Base-by-base conservation (phyloP, 2,888 invertebrate genomes). In the Thereva nobilitata region DNA sequence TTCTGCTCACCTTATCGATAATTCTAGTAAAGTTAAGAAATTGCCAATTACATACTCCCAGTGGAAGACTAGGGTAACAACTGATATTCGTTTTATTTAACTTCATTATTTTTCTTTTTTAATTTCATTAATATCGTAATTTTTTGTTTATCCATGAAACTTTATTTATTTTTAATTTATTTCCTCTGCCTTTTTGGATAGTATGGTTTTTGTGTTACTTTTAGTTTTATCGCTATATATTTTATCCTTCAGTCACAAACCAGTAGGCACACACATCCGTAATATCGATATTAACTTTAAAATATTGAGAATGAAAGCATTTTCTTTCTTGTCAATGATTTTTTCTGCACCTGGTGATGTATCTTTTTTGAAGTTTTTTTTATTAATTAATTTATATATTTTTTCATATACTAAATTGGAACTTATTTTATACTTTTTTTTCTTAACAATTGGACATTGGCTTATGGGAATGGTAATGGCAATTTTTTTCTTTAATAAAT, bases 21-120 rank as follows among this genome's bases (percentile, higher is more conserved):
- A 63, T 69, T 64, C 52, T 69, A 80, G 73, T 80, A 79, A 75
- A 76, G 75, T 79, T 79, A 80, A 80, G 77, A 80, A 79, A 79
- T 83, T 82, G 82, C 84, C 82, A 79, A 81, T 83, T 80, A 84
- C 85, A 75, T 85, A 85, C 82, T 81, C 82, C 80, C 84, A 85
- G 82, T 85, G 85, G 85, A 84, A 83, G 82, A 81, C 83, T 83
- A 83, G 84, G 85, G 85, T 85, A 85, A 79, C 69, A 64, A 41
- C 12, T 37, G 45, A 69, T 67, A 10, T 63, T 50, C 50, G 74
- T 52, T 74, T 70, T 64, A 67, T 23, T 53, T 47, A 10, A 35
- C 37, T 41, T 23, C 23, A 23, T 23, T 23, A 23, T 23, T 23
- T 35, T 56, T 67, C 49, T 56, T 57, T 64, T 50, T 23, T 23